Evolutionary conservation across 2,888 invertebrate genomes (phyloP), one percentile per base, ranked within the genome.

Genomic region (Dolomedes plantarius): DNA sequence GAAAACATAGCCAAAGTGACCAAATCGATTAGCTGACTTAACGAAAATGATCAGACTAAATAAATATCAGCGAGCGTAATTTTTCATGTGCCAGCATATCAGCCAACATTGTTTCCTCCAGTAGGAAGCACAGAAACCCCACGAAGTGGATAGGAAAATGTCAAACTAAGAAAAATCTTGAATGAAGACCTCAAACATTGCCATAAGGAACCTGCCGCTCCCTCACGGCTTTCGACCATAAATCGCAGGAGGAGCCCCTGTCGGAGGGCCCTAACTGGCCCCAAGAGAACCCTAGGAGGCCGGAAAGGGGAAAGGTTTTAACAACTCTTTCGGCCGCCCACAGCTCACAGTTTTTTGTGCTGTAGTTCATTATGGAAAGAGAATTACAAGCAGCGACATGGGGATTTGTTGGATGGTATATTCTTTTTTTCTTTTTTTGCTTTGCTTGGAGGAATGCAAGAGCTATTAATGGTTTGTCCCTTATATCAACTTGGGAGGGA

Each of bases 251-350:
- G 69, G 28, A 71, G 71, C 64, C 36, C 65, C 77, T 27, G 82
- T 23, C 62, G 75, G 75, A 32, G 83, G 82, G 82, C 76, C 81
- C 39, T 81, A 71, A 82, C 75, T 28, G 64, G 72, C 77, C 83
- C 83, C 83, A 67, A 46, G 82, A 68, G 81, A 28, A 29, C 46
- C 41, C 41, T 36, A 56, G 19, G 76, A 71, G 82, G 76, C 76
- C 82, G 81, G 81, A 81, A 81, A 74, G 56, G 75, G 68, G 75
- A 28, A 29, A 62, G n/a, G 27, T 56, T 56, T 73, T 74, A 74
- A 76, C 76, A 83, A 76, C 76, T 77, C 71, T 83, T 83, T 83
- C 72, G 41, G 50, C 75, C 82, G 64, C 81, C 81, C 68, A 81
- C 74, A 13, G 32, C 50, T 68, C 69, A 31, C 19, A 19, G 46